Conservation (phyloP, 2,797 vertebrate genomes). For the Eulemur coronatus region DNA sequence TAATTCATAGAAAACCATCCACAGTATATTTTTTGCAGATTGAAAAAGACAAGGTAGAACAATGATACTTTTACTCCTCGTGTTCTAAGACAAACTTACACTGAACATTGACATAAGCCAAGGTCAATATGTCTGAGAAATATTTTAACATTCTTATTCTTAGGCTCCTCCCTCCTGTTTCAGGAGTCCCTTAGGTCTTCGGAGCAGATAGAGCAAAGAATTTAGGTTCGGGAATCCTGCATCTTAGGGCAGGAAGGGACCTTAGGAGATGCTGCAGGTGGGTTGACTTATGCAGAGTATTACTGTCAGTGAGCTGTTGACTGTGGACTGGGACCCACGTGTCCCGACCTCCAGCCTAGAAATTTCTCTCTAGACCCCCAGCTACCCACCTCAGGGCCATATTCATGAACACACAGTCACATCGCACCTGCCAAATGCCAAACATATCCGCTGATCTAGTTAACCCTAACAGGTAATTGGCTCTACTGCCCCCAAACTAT, state of each 20-base stretch:
- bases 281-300: background rate
- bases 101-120: background rate
- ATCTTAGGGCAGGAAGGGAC: background rate
- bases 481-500: background rate
- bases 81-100: background rate
- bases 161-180: background rate
- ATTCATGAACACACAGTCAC: background rate
- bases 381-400: background rate
- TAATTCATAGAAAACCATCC: slow-evolving; percentile 15
- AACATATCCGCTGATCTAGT: background rate
- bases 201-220: background rate
- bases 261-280: background rate
- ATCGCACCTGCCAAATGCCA: background rate
- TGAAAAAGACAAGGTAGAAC: background rate
- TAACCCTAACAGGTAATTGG: background rate
- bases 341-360: background rate
- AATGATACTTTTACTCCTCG: background rate
- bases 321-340: background rate
- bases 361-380: background rate
- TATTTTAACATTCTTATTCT: background rate
- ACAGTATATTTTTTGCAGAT: background rate
- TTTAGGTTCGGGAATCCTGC: background rate
- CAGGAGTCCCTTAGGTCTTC: background rate
- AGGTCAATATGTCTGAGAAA: background rate
- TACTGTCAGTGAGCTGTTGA: background rate